Percentiles rank a stretch among this genome's conserved stretches.
Evolutionary conservation across 2,797 vertebrate genomes (phyloP).

Genomic region (Smutsia gigantea): DNA sequence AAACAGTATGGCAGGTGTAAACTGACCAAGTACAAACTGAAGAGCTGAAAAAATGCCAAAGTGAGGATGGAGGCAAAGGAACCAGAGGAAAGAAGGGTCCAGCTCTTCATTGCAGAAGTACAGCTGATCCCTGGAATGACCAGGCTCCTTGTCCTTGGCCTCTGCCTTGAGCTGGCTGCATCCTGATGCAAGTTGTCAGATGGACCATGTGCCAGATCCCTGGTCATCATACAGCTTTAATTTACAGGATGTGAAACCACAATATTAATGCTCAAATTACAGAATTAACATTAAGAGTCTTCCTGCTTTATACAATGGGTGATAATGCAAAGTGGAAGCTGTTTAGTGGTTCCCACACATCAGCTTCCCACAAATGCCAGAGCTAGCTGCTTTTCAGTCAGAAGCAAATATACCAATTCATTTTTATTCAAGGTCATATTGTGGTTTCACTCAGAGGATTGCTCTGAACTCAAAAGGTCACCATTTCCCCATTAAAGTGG

Average conservation of each 20-base stretch:
- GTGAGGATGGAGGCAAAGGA: background rate
- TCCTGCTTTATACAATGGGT: conserved; percentile 69
- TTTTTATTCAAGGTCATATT: conserved; percentile 68
- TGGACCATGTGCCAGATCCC: background rate
- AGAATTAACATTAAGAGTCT: conserved; percentile 57
- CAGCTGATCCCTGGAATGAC: background rate
- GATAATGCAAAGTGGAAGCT: conserved; percentile 65
- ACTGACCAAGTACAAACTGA: conserved; percentile 6
- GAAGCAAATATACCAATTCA: background rate
- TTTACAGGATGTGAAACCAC: conserved; percentile 68
- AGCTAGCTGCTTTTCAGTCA: conserved; percentile 44
- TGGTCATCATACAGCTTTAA: conserved; percentile 60
- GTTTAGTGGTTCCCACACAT: conserved; percentile 67
- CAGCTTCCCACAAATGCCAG: conserved; percentile 67
- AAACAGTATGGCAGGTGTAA: conserved; percentile 52
- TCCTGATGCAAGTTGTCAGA: background rate
- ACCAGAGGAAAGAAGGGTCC: background rate
- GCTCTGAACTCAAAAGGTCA: conserved; percentile 64
- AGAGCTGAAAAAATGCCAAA: background rate
- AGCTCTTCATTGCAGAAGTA: background rate
- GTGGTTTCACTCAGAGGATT: conserved; percentile 68
- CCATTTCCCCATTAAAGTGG: conserved; percentile 64
- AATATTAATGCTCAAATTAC: conserved; percentile 56
- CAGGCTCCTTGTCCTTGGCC: background rate
- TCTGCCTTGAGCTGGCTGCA: background rate